Base-by-base conservation (phyloP, 2,888 invertebrate species). In the Camptogramma bilineatum region DNA sequence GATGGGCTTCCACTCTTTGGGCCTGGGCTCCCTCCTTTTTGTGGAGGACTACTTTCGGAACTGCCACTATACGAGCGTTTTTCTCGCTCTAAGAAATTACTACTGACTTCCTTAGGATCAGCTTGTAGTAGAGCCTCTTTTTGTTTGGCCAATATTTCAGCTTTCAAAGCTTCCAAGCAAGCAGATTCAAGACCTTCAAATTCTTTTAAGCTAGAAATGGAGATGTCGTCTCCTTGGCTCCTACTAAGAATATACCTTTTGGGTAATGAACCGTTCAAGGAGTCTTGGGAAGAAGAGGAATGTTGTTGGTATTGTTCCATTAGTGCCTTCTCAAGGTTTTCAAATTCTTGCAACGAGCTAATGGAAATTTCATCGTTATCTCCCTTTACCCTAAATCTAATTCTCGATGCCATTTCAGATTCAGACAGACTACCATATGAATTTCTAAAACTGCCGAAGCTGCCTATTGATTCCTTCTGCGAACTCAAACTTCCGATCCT, bases 271-370 rank as follows among this genome's bases (percentile, higher is more conserved):
- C 97, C 97, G 79, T 97, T 97, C 3, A 96, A 93, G 0, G 98
- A 98, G 84, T 98, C 98, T 79, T 97, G 97, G 1, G 98, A 98
- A 9, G 97, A 96, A 58, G 96, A 96, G 53, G 95, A 96, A 75
- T 95, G 94, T 73, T 94, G 94, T 77, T 95, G 95, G 75, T 95
- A 95, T 82, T 96, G 96, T 82, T 97, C 97, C 81, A 97, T 94
- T 78, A 98, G 95, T 0, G 97, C 97, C 74, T 95, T 95, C 87
- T 99, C 99, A 13, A 99, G 90, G 69, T 96, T 96, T 91, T 99
- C 99, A 91, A 99, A 99, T 84, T 99, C 99, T 87, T 98, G 98
- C 65, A 99, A 94, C 5, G 98, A 98, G 71, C 96, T 97, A 86
- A 98, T 96, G 0, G 98, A 98, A 47, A 98, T 94, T 82, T 98